Conservation (phyloP, 2,797 vertebrate genomes). For the Aselliscus stoliczkanus region DNA sequence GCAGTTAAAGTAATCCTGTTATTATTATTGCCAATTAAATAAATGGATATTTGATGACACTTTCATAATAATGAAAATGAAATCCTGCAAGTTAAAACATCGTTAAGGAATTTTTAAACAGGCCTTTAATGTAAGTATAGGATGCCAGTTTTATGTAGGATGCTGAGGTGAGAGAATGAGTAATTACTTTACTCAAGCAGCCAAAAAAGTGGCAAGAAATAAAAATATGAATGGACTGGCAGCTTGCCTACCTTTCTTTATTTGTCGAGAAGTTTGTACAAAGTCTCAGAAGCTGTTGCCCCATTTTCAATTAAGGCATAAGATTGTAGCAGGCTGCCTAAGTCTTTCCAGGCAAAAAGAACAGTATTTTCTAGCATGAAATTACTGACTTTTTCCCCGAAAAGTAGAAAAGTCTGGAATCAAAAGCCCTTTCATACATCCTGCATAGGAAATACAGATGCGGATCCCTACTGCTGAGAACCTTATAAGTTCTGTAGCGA, state of each 20-base stretch:
- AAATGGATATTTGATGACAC: constrained; percentile 13
- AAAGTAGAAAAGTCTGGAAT: neutral
- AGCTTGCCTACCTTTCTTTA: constrained; percentile 6
- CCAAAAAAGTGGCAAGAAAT: constrained; percentile 45
- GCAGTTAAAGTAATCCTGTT: neutral
- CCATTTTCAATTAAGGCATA: neutral
- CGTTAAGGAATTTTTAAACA: constrained; percentile 37
- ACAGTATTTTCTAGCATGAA: neutral
- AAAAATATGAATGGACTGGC: constrained; percentile 34
- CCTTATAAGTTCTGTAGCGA: neutral
- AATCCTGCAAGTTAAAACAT: constrained; percentile 47
- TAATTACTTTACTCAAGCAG: constrained; percentile 55
- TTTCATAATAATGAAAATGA: constrained; percentile 53
- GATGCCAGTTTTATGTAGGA: constrained; percentile 46
- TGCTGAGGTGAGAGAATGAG: constrained; percentile 31
- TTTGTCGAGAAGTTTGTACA: constrained; percentile 50
- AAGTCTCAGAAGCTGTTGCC: neutral
- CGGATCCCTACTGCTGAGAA: neutral
- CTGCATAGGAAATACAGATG: neutral
- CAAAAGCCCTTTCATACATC: neutral
- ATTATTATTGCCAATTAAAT: constrained; percentile 31
- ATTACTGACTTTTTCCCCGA: neutral
- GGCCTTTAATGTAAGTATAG: constrained; percentile 18
- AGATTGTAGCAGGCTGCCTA: neutral
- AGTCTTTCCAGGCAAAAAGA: neutral